These are phyloP conservation scores for Apis laboriosa DNA, from an alignment of 1,140 invertebrate species.

Conservation along the genomic window DNA sequence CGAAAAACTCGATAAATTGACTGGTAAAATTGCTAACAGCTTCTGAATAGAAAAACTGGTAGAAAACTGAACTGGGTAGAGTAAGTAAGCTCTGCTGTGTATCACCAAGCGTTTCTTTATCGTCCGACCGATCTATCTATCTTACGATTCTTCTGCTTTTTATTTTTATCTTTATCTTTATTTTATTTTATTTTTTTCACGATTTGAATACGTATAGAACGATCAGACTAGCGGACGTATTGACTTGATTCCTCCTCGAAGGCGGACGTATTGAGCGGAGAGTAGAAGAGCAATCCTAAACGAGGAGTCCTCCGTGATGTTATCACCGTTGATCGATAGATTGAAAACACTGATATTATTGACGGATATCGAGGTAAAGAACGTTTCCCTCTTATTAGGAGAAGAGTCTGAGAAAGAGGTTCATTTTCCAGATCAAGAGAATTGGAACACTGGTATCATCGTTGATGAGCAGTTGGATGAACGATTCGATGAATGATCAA, in stretches of 20 bases:
- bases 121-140: neutral
- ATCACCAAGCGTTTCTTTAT: slow-evolving; percentile 20
- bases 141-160: neutral
- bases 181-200: neutral
- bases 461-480: neutral
- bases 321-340: slow-evolving; percentile 27
- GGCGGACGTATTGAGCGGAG: slow-evolving; percentile 45
- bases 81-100: slow-evolving; percentile 31
- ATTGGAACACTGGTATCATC: neutral
- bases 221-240: slow-evolving; percentile 47
- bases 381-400: neutral
- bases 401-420: neutral
- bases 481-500: neutral
- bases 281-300: neutral
- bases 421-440: neutral
- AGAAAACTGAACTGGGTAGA: slow-evolving; percentile 15
- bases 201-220: neutral
- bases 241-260: slow-evolving; percentile 9
- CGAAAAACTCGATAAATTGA: slow-evolving; percentile 9
- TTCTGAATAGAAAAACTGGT: slow-evolving; percentile 31
- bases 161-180: neutral
- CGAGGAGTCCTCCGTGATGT: slow-evolving; percentile 8
- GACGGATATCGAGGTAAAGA: neutral
- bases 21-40: neutral
- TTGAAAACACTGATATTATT: slow-evolving; percentile 22